Evolutionary conservation across 2,888 invertebrate species (phyloP), one percentile per base, ranked within the genome.

Genomic region (Trisateles emortualis): DNA sequence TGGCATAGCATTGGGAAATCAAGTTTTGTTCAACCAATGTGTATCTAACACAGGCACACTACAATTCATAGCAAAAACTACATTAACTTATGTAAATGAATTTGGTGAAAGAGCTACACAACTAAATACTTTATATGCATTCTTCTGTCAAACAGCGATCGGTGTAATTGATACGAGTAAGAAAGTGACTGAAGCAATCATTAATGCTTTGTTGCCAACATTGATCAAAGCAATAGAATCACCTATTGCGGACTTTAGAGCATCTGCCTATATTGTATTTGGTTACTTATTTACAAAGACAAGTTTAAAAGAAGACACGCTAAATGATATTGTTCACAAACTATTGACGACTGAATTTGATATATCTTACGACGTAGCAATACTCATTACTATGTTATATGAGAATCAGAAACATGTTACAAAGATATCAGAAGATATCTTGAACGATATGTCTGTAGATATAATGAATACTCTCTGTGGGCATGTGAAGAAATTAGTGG

Each of bases 81-180:
- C 84, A 1, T 46, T 81, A 10, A 87, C 84, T 55, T 89, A 89
- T 80, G 94, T 96, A 0, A 93, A 94, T 45, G 93, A 94, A 57
- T 94, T 95, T 79, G 93, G 92, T 0, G 87, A 93, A 2, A 90
- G 94, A 55, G 94, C 95, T 0, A 85, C 92, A 32, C 90, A 94
- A 32, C 84, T 97, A 8, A 95, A 95, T 46, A 95, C 96, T 0
- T 93, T 97, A 1, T 95, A 96, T 76, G 96, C 96, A 6, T 98
- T 98, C 85, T 97, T 96, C 79, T 96, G 96, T 44, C 95, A 96
- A 10, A 94, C 96, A 0, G 90, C 96, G 0, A 93, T 96, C 29
- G 97, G 97, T 2, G 94, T 95, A 26, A 90, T 97, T 9, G 95
- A 96, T 54, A 88, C 93, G 30, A 86, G 92, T 0, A 78, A 91